phyloP scores from a whole-genome alignment of 2,113 vertebrate genomes.

The Mormyrus lacerda region DNA sequence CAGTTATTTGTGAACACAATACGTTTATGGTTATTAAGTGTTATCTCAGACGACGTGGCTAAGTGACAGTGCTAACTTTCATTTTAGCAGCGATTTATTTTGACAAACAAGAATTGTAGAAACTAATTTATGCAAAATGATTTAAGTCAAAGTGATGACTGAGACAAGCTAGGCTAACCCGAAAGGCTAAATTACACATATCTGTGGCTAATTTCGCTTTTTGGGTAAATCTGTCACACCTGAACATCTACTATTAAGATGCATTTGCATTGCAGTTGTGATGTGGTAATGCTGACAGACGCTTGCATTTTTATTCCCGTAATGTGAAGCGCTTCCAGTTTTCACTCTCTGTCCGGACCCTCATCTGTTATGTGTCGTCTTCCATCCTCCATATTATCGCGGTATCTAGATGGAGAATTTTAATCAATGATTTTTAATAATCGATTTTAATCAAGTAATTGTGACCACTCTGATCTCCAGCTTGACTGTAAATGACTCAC shows the following conservation, averaged over 20 bases:
- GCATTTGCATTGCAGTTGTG: neutral
- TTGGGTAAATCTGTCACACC: neutral
- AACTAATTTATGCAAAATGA: neutral
- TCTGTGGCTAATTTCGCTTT: neutral
- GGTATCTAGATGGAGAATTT: neutral
- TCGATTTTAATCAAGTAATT: neutral
- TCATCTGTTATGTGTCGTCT: neutral
- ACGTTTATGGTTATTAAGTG: neutral
- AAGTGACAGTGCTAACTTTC: neutral
- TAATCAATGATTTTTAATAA: neutral
- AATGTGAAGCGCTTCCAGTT: neutral
- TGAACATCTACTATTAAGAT: neutral
- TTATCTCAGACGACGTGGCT: neutral
- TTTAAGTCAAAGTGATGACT: neutral
- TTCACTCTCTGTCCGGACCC: neutral
- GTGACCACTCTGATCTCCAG: neutral
- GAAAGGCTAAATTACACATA: neutral
- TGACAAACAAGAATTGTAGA: neutral
- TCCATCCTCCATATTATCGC: neutral
- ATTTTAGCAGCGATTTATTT: neutral
- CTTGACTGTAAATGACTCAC: neutral
- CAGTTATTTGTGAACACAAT: neutral
- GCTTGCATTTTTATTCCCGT: neutral
- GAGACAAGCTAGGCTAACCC: neutral
- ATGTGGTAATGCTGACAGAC: neutral